phyloP scores from a whole-genome alignment of 2,113 vertebrate genomes.

The Misgurnus mizolepis region DNA sequence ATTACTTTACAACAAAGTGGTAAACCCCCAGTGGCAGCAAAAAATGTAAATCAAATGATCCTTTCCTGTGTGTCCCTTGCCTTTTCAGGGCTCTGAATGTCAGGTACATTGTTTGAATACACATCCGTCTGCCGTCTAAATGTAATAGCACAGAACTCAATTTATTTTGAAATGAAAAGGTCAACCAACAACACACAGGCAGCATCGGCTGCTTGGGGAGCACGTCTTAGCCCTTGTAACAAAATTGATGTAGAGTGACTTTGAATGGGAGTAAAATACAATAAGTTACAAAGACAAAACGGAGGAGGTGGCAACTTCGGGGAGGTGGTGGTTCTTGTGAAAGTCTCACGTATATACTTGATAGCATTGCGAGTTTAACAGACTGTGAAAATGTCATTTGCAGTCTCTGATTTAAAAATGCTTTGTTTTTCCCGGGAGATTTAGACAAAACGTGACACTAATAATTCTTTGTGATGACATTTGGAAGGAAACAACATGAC shows the following conservation, averaged over 20 bases:
- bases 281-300: neutral
- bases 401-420: neutral
- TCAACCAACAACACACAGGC: slow-evolving; percentile 12
- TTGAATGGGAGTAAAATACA: neutral
- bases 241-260: slow-evolving; percentile 4
- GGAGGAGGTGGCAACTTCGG: neutral
- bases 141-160: slow-evolving; percentile 18
- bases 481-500: neutral
- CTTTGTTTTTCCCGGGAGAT: neutral
- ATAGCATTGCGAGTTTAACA: neutral
- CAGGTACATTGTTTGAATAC: slow-evolving; percentile 37
- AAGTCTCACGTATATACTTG: neutral
- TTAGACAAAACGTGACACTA: neutral
- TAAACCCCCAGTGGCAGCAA: neutral
- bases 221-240: neutral
- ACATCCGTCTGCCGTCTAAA: slow-evolving; percentile 14
- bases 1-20: neutral
- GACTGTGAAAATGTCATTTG: slow-evolving; percentile 9
- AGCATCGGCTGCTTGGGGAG: neutral
- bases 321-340: neutral
- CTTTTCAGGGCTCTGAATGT: slow-evolving; percentile 34
- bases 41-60: slow-evolving; percentile 23
- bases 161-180: slow-evolving; percentile 40
- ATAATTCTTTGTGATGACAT: neutral
- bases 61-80: slow-evolving; percentile 4